Evolutionary conservation across 2,113 vertebrate genomes (phyloP), one percentile per base, ranked within the genome.

Genomic region (Hippoglossus stenolepis): DNA sequence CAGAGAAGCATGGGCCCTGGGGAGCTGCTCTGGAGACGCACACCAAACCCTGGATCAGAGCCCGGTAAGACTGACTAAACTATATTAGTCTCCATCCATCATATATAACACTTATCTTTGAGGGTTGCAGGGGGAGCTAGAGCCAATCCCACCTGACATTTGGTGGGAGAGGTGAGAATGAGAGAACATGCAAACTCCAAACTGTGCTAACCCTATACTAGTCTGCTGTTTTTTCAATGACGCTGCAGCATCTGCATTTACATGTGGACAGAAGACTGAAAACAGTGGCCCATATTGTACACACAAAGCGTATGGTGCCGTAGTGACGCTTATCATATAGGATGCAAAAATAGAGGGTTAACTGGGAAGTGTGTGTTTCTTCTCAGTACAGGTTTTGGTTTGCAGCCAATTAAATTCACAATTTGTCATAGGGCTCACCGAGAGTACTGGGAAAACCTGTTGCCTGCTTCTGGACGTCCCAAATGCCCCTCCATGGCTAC

Each of bases 21-120:
- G 97, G 96, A 0, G 85, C 93, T 31, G 90, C 86, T 38, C 88
- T 98, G 72, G 92, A 94, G 77, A 96, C 97, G 96, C 97, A 98
- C 87, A 98, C 97, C 70, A 98, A 98, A 76, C 97, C 97, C 14
- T 98, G 97, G 97, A 93, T 98, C 85, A 93, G 97, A 92, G 96
- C 97, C 79, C 96, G 96, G 97, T 98, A 88, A 49, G 90, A 77
- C 49, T 7, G 18, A 47, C 20, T n/a, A 31, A 6, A 31, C 31
- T 5, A 7, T 31, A 31, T 31, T 6, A 31, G 31, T 31, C 31
- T 31, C 31, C 31, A 31, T 31, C 31, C 31, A 7, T 31, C 31
- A 31, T 31, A 31, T 1, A 31, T 31, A 31, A 31, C 31, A 31
- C 31, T 31, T 31, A 31, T 31, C 31, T 31, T 31, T 31, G 31